A percentile compares a stretch with the other conserved stretches of the same genome.
phyloP scores from a whole-genome alignment of 2,797 vertebrate genomes.

The Rhadinocentrus ornatus region DNA sequence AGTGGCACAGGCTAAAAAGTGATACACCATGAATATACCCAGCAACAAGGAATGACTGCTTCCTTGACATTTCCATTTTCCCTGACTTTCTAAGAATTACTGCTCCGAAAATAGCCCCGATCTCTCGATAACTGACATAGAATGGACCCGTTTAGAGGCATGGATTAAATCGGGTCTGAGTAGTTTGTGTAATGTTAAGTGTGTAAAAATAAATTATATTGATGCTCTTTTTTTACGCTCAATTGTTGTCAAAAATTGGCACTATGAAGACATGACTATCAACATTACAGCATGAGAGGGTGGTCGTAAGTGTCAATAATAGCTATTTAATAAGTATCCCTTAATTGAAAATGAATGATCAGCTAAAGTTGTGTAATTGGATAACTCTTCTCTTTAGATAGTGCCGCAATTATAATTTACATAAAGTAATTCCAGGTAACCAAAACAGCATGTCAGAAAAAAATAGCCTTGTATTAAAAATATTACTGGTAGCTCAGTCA shows the following conservation, averaged over 20 bases:
- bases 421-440: neutral
- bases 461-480: neutral
- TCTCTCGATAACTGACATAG: conserved; percentile 9
- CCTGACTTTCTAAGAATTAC: conserved; percentile 5
- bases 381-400: neutral
- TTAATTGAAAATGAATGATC: neutral
- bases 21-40: neutral
- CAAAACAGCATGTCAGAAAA: neutral
- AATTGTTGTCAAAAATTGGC: neutral
- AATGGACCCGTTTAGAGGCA: conserved; percentile 16
- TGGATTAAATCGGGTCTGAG: neutral
- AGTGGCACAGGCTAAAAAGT: neutral
- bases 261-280: neutral
- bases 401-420: neutral
- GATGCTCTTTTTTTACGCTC: neutral
- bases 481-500: neutral
- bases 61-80: conserved; percentile 24
- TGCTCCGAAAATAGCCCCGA: neutral
- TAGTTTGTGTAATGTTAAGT: neutral
- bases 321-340: neutral
- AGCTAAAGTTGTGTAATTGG: neutral
- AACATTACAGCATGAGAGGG: neutral
- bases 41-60: neutral
- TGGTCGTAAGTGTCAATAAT: neutral
- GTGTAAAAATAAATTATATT: neutral